Evolutionary conservation across 2,113 vertebrate species (phyloP).

Genomic region (Mastomys coucha): DNA sequence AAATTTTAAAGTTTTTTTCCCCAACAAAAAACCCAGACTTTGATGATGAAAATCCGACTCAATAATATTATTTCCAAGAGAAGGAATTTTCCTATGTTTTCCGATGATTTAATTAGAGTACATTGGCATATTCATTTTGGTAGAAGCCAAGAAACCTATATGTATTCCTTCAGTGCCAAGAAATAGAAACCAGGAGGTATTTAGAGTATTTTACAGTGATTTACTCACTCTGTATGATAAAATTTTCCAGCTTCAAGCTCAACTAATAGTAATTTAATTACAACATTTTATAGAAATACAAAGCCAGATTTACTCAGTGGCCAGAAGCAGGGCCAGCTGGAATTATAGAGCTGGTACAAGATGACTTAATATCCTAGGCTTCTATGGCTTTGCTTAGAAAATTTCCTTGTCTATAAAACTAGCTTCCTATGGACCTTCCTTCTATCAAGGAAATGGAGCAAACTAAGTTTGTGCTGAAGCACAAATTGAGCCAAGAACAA

Average conservation of each 20-base stretch:
- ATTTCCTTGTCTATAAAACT: constrained; percentile 61
- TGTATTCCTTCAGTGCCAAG: constrained; percentile 68
- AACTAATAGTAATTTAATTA: constrained; percentile 77
- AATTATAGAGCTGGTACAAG: constrained; percentile 15
- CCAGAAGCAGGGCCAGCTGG: constrained; percentile 63
- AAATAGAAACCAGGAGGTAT: constrained; percentile 72
- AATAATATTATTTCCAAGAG: constrained; percentile 68
- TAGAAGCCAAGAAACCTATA: constrained; percentile 67
- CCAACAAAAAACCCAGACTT: constrained; percentile 57
- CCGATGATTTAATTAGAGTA: constrained; percentile 71
- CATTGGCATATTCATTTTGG: constrained; percentile 61
- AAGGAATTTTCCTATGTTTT: constrained; percentile 70
- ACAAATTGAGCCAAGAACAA: constrained; percentile 34
- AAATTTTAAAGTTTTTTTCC: constrained; percentile 20
- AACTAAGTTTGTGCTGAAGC: constrained; percentile 54
- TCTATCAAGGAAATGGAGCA: constrained; percentile 52
- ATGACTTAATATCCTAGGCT: constrained; percentile 23
- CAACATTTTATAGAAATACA: constrained; percentile 73
- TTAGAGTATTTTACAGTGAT: constrained; percentile 69
- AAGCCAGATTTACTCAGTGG: constrained; percentile 66
- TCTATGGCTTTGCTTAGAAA: constrained; percentile 56
- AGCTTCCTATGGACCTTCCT: constrained; percentile 32
- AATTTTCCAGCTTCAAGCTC: constrained; percentile 73
- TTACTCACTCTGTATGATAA: constrained; percentile 70
- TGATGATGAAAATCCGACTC: constrained; percentile 55